phyloP scores from a whole-genome alignment of 92 coral and sea anemone species.

The Actinernus sp. region DNA sequence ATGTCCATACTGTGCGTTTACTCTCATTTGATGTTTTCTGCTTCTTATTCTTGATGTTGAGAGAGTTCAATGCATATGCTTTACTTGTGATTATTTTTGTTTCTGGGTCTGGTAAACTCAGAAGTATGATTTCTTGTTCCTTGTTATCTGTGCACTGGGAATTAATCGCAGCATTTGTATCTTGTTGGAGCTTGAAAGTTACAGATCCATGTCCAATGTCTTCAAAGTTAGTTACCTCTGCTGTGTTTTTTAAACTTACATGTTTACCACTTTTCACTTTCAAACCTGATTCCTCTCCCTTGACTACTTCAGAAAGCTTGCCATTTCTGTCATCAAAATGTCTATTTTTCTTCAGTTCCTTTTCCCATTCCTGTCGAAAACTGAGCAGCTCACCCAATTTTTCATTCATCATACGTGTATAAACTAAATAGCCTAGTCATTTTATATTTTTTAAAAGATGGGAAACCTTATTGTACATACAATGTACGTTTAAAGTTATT shows the following conservation, averaged over 20 bases:
- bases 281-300: too few species aligned
- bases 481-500: too few species aligned
- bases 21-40: conserved; percentile 11
- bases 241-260: too few species aligned
- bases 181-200: too few species aligned
- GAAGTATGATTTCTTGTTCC: conserved; percentile 8
- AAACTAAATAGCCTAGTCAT: too few species aligned
- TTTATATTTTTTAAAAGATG: too few species aligned
- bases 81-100: not conserved
- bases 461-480: too few species aligned
- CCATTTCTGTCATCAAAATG: not conserved
- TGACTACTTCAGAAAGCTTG: not conserved
- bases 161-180: too few species aligned
- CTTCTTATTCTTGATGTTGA: conserved; percentile 12
- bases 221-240: too few species aligned
- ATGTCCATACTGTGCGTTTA: too few species aligned
- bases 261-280: too few species aligned
- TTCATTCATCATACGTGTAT: conserved; percentile 14
- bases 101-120: conserved; percentile 57
- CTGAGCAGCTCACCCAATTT: conserved; percentile 56
- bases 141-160: not conserved
- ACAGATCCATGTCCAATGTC: too few species aligned
- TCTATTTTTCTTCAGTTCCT: conserved; percentile 34
- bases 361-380: conserved; percentile 80
- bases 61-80: conserved; percentile 42